These are phyloP conservation scores for Bos indicus DNA, from an alignment of 2,113 vertebrate species.

Conservation along the genomic window DNA sequence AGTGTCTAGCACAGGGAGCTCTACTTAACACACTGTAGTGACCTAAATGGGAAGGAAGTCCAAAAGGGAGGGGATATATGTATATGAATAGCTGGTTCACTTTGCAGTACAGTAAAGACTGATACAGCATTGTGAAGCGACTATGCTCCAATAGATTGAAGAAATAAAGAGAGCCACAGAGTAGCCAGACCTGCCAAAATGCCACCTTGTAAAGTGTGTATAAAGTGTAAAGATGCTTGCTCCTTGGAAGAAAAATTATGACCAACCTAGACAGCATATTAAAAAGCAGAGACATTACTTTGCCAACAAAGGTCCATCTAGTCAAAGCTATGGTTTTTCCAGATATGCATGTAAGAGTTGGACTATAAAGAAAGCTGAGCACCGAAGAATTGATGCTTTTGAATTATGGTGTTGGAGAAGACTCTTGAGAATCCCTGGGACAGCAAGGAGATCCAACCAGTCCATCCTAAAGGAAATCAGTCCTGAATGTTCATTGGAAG, in stretches of 20 bases:
- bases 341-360: no score
- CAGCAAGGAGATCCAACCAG: background rate
- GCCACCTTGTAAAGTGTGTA: background rate
- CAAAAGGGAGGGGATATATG: background rate
- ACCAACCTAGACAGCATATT: no score
- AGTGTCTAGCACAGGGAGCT: background rate
- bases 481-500: background rate
- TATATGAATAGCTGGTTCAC: background rate
- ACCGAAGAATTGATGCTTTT: no score
- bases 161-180: background rate
- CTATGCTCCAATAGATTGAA: background rate
- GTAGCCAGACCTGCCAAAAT: background rate
- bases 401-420: background rate
- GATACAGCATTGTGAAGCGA: background rate
- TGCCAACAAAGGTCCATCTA: no score
- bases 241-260: no score
- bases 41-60: background rate
- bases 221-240: no score
- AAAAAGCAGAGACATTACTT: no score
- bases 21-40: background rate
- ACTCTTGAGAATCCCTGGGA: background rate
- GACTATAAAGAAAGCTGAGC: no score
- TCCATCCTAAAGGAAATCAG: background rate
- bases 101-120: no score
- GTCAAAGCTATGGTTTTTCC: no score